Percentiles rank a stretch among this genome's conserved stretches.
Conservation (phyloP, 2,113 vertebrate genomes). For the Peromyscus leucopus region DNA sequence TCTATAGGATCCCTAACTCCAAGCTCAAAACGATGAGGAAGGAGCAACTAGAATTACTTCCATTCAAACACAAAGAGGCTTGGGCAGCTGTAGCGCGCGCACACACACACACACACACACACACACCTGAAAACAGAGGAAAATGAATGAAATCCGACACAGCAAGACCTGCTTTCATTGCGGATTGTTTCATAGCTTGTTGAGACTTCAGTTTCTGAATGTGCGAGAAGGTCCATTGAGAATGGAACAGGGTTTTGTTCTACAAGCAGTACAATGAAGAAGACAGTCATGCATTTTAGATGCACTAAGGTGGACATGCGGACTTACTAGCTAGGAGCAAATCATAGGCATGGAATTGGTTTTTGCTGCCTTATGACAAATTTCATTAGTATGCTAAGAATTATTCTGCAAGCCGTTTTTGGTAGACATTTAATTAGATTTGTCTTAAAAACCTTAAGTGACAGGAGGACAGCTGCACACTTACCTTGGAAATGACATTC, state of each 20-base stretch:
- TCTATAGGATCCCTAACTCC: background rate
- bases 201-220: conserved; percentile 41
- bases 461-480: conserved; percentile 75
- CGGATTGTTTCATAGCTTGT: background rate
- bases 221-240: conserved; percentile 65
- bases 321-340: conserved; percentile 48
- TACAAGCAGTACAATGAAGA: conserved; percentile 63
- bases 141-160: background rate
- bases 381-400: conserved; percentile 74
- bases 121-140: background rate
- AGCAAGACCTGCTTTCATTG: too few relatives aligned
- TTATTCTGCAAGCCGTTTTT: conserved; percentile 73
- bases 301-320: conserved; percentile 36
- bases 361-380: conserved; percentile 61
- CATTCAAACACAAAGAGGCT: background rate
- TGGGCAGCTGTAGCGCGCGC: background rate
- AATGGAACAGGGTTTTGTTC: conserved; percentile 54
- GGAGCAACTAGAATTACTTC: background rate
- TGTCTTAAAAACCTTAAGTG: conserved; percentile 76
- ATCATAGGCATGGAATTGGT: background rate
- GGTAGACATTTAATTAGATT: conserved; percentile 80
- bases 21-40: background rate
- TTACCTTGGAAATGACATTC: conserved; percentile 80
- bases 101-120: background rate
- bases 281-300: conserved; percentile 33